Base-by-base conservation (phyloP, 2,797 vertebrate species). In the Phataginus tricuspis region DNA sequence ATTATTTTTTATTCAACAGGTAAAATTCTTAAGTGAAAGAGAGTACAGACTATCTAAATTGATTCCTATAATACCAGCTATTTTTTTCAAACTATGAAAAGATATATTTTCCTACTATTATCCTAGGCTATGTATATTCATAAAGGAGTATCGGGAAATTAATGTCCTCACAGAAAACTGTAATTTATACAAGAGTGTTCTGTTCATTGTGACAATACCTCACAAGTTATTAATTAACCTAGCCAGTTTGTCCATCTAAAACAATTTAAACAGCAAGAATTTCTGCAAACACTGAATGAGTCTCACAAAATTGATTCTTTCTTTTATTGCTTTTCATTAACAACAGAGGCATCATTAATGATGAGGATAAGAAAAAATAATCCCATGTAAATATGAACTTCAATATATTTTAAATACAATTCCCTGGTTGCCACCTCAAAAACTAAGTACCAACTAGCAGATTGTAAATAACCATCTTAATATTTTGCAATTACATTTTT, bases 21-120 rank as follows among this genome's bases (percentile, higher is more conserved):
- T 68, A 74, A 95, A 93, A 77, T 85, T 57, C 37, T 51, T 87
- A 80, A 42, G 83, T 71, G 8, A 55, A 82, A 94, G 90, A 71
- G 39, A 86, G 7, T 51, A 57, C 7, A 63, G 34, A 37, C 25
- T 82, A 86, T 42, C 31, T 85, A 89, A 96, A 80, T 42, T 45
- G 34, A 23, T 72, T 93, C 13, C 39, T 63, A 49, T n/a, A 57
- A 49, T 13, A 63, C 5, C 21, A 71, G 3, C 71, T 91, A 45
- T 45, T 49, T 61, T 74, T 91, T 78, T 51, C 31, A 29, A 80
- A 59, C n/a, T 59, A 77, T 59, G n/a, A n/a, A 78, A 93, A 80
- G 2, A 39, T 49, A 61, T 4, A 69, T 69, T 78, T 94, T 68
- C 37, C 71, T 69, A 63, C 31, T 64, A n/a, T 68, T 75, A 79